These are phyloP conservation scores for Crax fasciolata DNA, from an alignment of 2,797 vertebrate genomes.

Conservation along the genomic window DNA sequence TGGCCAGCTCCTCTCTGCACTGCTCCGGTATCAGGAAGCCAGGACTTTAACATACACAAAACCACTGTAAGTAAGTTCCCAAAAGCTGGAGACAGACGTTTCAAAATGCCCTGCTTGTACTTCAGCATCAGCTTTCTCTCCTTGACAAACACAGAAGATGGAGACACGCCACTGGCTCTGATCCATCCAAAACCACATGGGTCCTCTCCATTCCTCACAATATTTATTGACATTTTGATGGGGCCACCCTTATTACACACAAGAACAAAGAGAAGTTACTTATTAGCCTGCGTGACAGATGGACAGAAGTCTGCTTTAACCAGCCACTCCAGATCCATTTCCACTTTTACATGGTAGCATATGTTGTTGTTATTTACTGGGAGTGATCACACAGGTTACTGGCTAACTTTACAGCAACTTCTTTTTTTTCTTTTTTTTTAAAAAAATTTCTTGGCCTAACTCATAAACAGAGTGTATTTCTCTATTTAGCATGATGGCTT, in stretches of 20 bases:
- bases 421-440: background rate
- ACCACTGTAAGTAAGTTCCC: background rate
- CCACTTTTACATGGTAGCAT: conserved; percentile 4
- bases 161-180: background rate
- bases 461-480: background rate
- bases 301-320: conserved; percentile 39
- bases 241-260: background rate
- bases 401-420: conserved; percentile 5
- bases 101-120: background rate
- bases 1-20: rapidly evolving
- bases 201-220: background rate
- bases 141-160: background rate
- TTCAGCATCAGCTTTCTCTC: background rate
- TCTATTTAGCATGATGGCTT: background rate
- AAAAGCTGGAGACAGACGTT: background rate
- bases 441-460: background rate
- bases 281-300: conserved; percentile 34
- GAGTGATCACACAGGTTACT: conserved; percentile 7
- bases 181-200: conserved; percentile 19
- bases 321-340: conserved; percentile 32
- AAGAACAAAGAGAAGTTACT: conserved; percentile 29
- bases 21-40: background rate
- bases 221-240: conserved; percentile 27
- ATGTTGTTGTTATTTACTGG: conserved; percentile 7
- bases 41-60: background rate